Conservation (phyloP, 2,797 vertebrate species). For the Gallinago nigripennis region DNA sequence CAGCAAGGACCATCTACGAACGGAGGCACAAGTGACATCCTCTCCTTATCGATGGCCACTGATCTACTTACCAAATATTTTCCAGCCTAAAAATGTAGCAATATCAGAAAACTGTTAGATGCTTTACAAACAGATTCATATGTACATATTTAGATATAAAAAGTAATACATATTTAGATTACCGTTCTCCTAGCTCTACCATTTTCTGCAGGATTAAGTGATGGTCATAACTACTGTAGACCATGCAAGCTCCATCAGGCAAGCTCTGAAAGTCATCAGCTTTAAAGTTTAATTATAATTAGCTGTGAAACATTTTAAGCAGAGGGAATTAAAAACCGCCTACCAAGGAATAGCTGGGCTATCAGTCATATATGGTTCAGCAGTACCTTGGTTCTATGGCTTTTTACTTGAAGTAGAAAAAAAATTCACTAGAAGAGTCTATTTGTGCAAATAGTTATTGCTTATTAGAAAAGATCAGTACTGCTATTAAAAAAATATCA, state of each 20-base stretch:
- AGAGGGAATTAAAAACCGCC: conserved; percentile 5
- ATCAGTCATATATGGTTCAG: background rate
- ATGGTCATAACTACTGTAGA: background rate
- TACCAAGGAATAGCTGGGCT: background rate
- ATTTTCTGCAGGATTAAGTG: background rate
- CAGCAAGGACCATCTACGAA: background rate
- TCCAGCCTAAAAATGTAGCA: background rate
- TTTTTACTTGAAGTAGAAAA: background rate
- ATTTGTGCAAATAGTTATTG: background rate
- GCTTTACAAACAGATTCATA: background rate
- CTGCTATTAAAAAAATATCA: background rate
- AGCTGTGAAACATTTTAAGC: conserved; percentile 13
- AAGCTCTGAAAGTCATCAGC: background rate
- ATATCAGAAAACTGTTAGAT: background rate
- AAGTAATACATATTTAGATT: background rate
- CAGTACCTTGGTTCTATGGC: background rate
- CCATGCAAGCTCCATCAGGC: background rate
- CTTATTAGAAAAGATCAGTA: background rate
- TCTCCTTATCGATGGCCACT: background rate
- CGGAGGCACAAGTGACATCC: background rate
- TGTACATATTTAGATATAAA: background rate
- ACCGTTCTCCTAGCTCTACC: background rate
- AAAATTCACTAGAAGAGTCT: background rate
- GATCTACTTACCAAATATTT: background rate
- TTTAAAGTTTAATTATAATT: conserved; percentile 22